phyloP scores from a whole-genome alignment of 1,140 invertebrate genomes.

The Drosophila varians region DNA sequence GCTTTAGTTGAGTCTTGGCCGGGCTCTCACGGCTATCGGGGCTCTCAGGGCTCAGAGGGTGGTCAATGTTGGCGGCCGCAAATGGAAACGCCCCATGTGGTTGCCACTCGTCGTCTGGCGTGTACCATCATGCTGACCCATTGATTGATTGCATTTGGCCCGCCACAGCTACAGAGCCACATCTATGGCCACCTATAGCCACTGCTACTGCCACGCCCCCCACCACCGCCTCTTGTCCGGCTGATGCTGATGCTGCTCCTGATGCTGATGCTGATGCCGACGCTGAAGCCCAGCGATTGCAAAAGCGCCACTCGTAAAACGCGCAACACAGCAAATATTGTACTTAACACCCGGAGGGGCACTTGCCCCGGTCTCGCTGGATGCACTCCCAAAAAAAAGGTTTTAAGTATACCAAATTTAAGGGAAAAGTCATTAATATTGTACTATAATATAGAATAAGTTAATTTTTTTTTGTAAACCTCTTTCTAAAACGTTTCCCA shows the following conservation, averaged over 20 bases:
- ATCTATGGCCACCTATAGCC: neutral
- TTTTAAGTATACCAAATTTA: too few relatives aligned
- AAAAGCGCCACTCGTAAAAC: conserved; percentile 64
- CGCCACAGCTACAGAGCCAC: conserved; percentile 18
- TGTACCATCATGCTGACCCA: conserved; percentile 71
- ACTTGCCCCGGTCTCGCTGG: conserved; percentile 37
- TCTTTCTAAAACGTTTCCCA: too few relatives aligned
- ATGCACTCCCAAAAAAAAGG: conserved; percentile 14
- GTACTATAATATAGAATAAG: too few relatives aligned
- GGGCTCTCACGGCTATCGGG: neutral
- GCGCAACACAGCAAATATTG: conserved; percentile 76
- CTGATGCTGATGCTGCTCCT: neutral
- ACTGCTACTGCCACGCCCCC: conserved; percentile 33
- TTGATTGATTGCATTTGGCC: conserved; percentile 79
- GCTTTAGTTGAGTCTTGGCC: neutral
- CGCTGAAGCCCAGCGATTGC: conserved; percentile 30
- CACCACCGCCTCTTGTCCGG: conserved; percentile 5
- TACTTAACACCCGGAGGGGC: conserved; percentile 75
- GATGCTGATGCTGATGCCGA: too few relatives aligned
- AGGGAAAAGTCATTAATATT: too few relatives aligned
- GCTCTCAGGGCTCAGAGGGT: conserved; percentile 48
- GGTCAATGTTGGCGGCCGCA: conserved; percentile 69
- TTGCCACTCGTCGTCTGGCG: conserved; percentile 55
- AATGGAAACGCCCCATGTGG: conserved; percentile 82
- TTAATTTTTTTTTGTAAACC: too few relatives aligned